Evolutionary conservation across 2,888 invertebrate species (phyloP), one percentile per base, ranked within the genome.

Genomic region (Drosophila infuscata): DNA sequence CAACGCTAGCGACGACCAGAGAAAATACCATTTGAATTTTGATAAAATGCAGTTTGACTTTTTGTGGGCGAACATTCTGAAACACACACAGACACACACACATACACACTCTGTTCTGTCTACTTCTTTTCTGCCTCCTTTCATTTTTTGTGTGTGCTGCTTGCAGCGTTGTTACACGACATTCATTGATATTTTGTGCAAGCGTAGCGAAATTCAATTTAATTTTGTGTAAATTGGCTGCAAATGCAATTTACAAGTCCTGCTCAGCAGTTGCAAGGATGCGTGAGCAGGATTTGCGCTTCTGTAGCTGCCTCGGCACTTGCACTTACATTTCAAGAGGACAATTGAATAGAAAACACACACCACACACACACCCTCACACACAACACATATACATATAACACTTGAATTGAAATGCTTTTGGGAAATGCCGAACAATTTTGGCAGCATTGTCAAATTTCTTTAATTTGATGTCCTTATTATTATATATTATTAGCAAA

Each of bases 191-290:
- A 85, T 87, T 87, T 87, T 81, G 79, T 81, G 84, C 80, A 83
- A 81, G 85, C 79, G 85, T 82, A 82, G 82, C 84, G 83, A 86
- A 86, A 86, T 88, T 86, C 85, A 88, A 86, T 86, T 86, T 88
- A 88, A 88, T 81, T 83, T 81, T 85, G 83, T 85, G 77, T 84
- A 87, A 87, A 88, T 87, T 87, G 85, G 81, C 83, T 87, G 83
- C 81, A 85, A 86, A 88, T 86, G 85, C 85, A 88, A 85, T 88
- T 86, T 83, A 73, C 73, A 77, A 84, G 75, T 76, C 74, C 70
- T 73, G 70, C 75, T 61, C 70, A 70, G 70, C 70, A 74, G 68
- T 64, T 75, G 72, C 64, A 69, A 63, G 72, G 49, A 74, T 62
- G 71, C 71, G 62, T 70, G 71, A 61, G 60, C 70, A 69, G 78